A percentile compares a stretch with the other conserved stretches of the same genome.
Conservation (phyloP, 2,797 vertebrate species). For the Nyctibius grandis region DNA sequence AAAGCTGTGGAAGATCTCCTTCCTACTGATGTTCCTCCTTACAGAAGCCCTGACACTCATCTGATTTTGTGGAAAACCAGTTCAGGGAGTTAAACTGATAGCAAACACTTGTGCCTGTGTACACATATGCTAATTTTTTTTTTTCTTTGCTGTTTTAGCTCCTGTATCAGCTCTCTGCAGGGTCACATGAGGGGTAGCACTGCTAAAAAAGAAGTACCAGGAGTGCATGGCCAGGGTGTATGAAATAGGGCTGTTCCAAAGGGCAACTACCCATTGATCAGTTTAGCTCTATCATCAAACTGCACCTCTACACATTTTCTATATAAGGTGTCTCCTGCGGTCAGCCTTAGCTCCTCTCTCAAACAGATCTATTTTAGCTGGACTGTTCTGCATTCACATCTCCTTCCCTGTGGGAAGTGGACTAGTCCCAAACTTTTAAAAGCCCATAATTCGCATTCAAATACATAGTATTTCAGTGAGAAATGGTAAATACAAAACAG, state of each 20-base stretch:
- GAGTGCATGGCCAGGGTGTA: neutral
- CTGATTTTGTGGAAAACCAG: neutral
- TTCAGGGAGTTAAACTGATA: neutral
- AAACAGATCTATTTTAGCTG: neutral
- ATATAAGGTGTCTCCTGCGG: neutral
- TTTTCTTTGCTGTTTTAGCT: neutral
- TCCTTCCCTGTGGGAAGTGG: neutral
- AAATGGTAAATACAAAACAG: neutral
- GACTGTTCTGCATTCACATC: neutral
- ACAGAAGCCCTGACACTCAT: neutral
- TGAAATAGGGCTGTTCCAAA: neutral
- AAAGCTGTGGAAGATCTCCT: neutral
- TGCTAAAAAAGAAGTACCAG: neutral
- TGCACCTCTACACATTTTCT: neutral
- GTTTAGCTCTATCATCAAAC: neutral
- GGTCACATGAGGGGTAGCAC: neutral
- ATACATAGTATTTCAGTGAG: neutral
- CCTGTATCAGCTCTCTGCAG: neutral
- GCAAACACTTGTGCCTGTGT: neutral
- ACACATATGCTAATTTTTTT: neutral
- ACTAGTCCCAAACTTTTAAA: neutral
- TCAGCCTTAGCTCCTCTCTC: neutral
- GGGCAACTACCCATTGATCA: accelerated
- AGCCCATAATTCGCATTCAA: neutral
- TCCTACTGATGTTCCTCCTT: neutral